Conservation (phyloP, 2,888 invertebrate species). For the Unio pictorum region DNA sequence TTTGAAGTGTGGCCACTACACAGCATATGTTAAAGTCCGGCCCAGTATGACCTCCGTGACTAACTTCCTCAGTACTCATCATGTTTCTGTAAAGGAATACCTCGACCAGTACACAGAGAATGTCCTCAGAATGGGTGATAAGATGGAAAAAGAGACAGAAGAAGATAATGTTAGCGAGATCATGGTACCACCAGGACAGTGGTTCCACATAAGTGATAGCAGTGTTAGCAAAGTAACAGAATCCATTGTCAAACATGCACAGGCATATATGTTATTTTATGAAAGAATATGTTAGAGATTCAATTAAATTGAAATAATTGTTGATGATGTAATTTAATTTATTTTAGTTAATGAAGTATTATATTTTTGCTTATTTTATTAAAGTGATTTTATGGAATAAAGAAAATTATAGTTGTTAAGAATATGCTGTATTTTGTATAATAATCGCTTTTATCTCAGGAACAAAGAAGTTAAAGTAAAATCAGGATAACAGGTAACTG, state of each 20-base stretch:
- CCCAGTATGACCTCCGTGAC: slow-evolving; percentile 47
- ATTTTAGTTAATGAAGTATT: too few species aligned
- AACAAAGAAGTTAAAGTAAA: too few species aligned
- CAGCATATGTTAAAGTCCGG: slow-evolving; percentile 91
- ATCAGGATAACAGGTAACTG: too few species aligned
- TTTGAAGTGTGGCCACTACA: slow-evolving; percentile 91
- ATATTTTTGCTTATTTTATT: too few species aligned
- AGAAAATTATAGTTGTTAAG: too few species aligned
- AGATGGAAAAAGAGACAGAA: slow-evolving; percentile 19
- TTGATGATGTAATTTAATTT: too few species aligned
- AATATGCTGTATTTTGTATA: too few species aligned
- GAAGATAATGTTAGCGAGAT: slow-evolving; percentile 48
- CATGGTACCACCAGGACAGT: slow-evolving; percentile 78
- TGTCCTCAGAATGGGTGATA: slow-evolving; percentile 24
- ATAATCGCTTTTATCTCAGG: too few species aligned
- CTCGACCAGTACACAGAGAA: slow-evolving; percentile 46
- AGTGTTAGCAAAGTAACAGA: slow-evolving; percentile 85
- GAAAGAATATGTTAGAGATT: slow-evolving; percentile 80
- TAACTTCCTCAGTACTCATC: slow-evolving; percentile 51
- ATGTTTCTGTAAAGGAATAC: slow-evolving; percentile 44
- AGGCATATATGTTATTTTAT: slow-evolving; percentile 98
- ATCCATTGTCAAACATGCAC: slow-evolving; percentile 84
- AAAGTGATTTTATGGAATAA: too few species aligned
- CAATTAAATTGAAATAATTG: too few species aligned
- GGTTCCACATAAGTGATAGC: slow-evolving; percentile 96